These are phyloP conservation scores for Micromys minutus DNA, from an alignment of 2,113 vertebrate species.

Conservation along the genomic window DNA sequence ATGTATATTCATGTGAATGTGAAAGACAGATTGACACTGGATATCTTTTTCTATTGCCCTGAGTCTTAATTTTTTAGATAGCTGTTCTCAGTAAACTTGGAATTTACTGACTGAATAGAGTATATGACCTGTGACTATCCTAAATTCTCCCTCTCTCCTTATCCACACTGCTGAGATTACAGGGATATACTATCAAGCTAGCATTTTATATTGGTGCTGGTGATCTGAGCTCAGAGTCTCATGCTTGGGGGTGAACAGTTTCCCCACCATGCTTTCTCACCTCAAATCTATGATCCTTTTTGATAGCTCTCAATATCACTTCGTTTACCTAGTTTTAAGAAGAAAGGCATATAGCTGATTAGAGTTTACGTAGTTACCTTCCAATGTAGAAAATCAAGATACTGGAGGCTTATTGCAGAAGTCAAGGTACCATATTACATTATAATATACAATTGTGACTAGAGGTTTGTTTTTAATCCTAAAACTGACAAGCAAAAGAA, in stretches of 20 bases:
- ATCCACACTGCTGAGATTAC: neutral
- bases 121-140: neutral
- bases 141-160: neutral
- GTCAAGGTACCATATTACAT: neutral
- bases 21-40: too few species aligned
- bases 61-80: neutral
- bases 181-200: neutral
- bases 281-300: neutral
- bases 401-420: conserved; percentile 29
- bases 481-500: conserved; percentile 27
- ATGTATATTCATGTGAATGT: too few species aligned
- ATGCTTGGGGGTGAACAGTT: neutral
- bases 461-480: neutral
- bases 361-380: neutral
- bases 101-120: neutral
- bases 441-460: neutral
- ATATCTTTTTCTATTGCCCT: neutral
- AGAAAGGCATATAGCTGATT: neutral
- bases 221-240: neutral
- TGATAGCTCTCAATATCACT: neutral
- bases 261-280: neutral
- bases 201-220: neutral
- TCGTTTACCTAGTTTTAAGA: conserved; percentile 14
- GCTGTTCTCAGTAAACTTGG: neutral
- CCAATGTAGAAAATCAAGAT: neutral